Evolutionary conservation across 2,113 vertebrate species (phyloP).

Genomic region (Cervus canadensis): DNA sequence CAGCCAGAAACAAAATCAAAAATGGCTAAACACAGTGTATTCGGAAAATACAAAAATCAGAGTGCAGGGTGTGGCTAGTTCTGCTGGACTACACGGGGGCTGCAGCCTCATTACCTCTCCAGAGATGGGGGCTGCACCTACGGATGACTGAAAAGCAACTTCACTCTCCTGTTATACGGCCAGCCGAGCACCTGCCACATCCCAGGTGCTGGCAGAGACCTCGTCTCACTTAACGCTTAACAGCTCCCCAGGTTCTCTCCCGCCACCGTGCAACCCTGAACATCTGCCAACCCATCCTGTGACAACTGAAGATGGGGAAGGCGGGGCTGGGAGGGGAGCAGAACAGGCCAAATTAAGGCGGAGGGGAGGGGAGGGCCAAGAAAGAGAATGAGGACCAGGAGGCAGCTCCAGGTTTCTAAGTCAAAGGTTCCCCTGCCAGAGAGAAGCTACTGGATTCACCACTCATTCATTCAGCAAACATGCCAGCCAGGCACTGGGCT

Average conservation of each 20-base stretch:
- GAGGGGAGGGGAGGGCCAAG: background rate
- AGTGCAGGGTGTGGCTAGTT: background rate
- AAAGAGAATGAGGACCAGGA: background rate
- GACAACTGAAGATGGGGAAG: background rate
- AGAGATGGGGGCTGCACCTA: background rate
- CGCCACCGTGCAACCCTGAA: background rate
- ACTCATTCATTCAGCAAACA: background rate
- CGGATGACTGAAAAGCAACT: background rate
- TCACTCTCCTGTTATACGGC: background rate
- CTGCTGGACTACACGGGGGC: background rate
- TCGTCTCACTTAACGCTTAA: background rate
- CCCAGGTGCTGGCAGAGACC: background rate
- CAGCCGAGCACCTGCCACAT: background rate
- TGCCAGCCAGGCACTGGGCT: background rate
- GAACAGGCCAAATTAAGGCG: background rate
- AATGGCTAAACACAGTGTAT: background rate
- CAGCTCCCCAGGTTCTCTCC: background rate
- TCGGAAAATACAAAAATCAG: background rate
- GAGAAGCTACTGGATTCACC: background rate
- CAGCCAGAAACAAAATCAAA: background rate
- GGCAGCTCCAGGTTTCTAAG: background rate
- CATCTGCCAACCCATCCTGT: background rate
- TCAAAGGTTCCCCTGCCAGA: background rate
- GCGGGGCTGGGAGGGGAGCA: fast-evolving
- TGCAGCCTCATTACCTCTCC: background rate